Base-by-base conservation (phyloP, 2,797 vertebrate species). In the Merluccius polli region DNA sequence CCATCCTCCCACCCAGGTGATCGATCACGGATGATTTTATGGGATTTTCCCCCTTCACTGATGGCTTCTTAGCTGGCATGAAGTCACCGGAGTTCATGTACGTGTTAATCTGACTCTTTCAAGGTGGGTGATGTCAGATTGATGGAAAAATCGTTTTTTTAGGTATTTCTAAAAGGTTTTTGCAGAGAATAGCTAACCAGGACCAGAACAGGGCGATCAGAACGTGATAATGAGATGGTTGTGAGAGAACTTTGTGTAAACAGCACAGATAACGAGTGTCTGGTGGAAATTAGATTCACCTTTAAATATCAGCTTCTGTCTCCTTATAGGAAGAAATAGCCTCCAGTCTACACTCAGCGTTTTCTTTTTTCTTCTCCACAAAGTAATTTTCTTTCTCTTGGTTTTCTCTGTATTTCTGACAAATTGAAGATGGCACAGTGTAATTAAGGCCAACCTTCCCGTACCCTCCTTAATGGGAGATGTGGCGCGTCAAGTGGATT, bases 31-130 rank as follows among this genome's bases (percentile, higher is more conserved):
- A 72, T 70, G 86, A 84, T 87, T 89, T 90, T 90, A 87, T 89
- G 79, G 87, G 83, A 83, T 78, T 78, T 52, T 73, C 71, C 81
- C 70, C 44, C 44, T 35, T 29, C 33, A 72, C 81, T 85, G 83
- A 87, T 85, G 85, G 87, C 84, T 87, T 79, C 88, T 90, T 90
- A 90, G 88, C 87, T 73, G 80, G 87, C 82, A 84, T 82, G 76
- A 77, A 30, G 70, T 52, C 79, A 75, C 65, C 77, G 73, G 32
- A 70, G 48, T 82, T 76, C 83, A 84, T 59, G 18, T 9, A n/a
- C 87, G 78, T 77, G 84, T 89, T 90, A 88, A 88, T 89, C 88
- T 78, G 75, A 85, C 80, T 78, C 85, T 73, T 84, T 86, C 78
- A 75, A 79, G 87, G 83, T 71, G 77, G 63, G 29, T 70, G 80